Conservation (phyloP, 2,888 invertebrate genomes). For the Brachyptera risi region DNA sequence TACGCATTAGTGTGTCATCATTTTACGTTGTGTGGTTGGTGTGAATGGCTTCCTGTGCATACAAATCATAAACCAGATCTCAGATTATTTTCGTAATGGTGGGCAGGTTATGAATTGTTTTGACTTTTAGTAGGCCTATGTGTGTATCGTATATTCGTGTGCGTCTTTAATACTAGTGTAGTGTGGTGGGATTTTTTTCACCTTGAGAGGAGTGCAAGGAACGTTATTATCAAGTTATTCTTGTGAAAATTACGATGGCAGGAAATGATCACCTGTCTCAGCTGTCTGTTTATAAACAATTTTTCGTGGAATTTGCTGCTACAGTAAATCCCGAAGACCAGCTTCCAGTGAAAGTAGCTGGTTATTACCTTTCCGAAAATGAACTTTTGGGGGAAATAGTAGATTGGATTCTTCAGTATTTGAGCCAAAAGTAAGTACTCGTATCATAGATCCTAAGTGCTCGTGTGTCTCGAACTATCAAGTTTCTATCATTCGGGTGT, state of each 20-base stretch:
- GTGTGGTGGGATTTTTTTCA: not conserved
- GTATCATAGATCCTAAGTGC: too few species aligned
- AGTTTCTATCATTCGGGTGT: too few species aligned
- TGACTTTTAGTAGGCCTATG: too few species aligned
- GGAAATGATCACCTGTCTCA: slow-evolving; percentile 56
- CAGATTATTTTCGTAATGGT: not conserved
- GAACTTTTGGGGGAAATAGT: slow-evolving; percentile 72
- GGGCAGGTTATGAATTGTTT: too few species aligned
- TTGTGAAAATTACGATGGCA: slow-evolving; percentile 33
- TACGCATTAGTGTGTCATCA: too few species aligned
- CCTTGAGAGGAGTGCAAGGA: not conserved
- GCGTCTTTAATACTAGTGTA: too few species aligned
- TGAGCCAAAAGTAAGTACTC: slow-evolving; percentile 70
- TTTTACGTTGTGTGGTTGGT: too few species aligned
- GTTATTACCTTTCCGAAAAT: slow-evolving; percentile 61
- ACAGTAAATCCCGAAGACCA: slow-evolving; percentile 68
- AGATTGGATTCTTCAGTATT: slow-evolving; percentile 71
- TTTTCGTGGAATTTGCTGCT: slow-evolving; percentile 67
- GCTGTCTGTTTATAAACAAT: slow-evolving; percentile 59
- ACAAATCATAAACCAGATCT: too few species aligned
- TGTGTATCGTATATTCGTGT: too few species aligned
- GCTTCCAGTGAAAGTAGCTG: slow-evolving; percentile 66
- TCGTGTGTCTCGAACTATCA: too few species aligned
- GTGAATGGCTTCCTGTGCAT: too few species aligned
- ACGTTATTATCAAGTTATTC: not conserved